Conservation (phyloP, 2,888 invertebrate genomes). For the Zygogramma bicolorata region DNA sequence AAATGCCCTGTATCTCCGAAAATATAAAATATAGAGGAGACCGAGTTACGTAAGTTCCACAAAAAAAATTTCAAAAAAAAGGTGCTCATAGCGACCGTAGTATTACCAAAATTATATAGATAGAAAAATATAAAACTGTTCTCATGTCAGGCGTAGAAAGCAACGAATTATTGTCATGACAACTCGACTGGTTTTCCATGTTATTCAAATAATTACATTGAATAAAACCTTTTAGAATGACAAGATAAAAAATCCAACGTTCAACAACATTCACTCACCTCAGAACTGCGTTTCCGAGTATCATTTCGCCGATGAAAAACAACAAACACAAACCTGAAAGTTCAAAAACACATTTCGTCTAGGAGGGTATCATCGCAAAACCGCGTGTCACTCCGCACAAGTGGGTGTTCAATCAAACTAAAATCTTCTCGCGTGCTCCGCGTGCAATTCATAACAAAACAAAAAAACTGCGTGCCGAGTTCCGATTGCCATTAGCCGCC, state of each 20-base stretch:
- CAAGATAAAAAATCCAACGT: neutral
- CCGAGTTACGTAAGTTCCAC: no score
- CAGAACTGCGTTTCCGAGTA: slow-evolving; percentile 1
- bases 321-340: neutral
- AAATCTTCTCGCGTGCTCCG: neutral
- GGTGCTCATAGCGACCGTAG: no score
- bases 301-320: neutral
- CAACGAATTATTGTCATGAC: neutral
- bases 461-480: neutral
- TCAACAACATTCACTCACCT: slow-evolving; percentile 12
- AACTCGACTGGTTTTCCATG: neutral
- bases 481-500: neutral
- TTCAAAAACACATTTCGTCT: neutral
- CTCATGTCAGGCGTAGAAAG: neutral
- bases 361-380: neutral
- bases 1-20: no score
- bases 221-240: neutral
- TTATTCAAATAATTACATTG: neutral
- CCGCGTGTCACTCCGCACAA: slow-evolving; percentile 1
- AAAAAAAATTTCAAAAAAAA: no score
- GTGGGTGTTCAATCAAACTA: neutral
- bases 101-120: no score
- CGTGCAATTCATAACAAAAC: neutral
- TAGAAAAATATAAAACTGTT: no score
- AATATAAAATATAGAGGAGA: no score